Percentiles rank a stretch among this genome's conserved stretches.
Evolutionary conservation across 2,113 vertebrate species (phyloP).

Genomic region (Pavo muticus): DNA sequence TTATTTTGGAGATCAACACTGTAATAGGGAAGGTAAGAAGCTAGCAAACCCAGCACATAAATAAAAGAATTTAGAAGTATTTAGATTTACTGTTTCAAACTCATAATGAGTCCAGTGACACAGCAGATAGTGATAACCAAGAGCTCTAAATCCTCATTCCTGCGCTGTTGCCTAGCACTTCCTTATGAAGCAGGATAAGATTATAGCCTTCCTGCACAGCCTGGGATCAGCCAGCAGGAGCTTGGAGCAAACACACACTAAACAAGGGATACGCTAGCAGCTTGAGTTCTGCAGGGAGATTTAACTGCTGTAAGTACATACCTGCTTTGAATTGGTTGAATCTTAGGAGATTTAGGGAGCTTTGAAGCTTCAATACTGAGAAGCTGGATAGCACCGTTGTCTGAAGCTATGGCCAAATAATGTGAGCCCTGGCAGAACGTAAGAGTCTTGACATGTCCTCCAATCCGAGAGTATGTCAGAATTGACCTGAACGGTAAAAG

Average conservation of each 20-base stretch:
- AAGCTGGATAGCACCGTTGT: conserved; percentile 94
- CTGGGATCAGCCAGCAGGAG: neutral
- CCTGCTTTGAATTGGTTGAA: conserved; percentile 95
- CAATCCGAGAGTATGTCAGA: conserved; percentile 92
- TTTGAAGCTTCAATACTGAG: conserved; percentile 93
- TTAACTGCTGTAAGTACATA: conserved; percentile 45
- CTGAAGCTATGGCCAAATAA: conserved; percentile 93
- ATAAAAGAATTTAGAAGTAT: neutral
- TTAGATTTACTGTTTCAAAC: neutral
- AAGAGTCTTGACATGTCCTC: conserved; percentile 92
- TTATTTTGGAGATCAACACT: neutral
- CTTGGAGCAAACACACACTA: neutral
- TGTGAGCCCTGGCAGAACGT: conserved; percentile 98
- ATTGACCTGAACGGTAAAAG: conserved; percentile 83
- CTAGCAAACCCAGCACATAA: neutral
- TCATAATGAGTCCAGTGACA: neutral
- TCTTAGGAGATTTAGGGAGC: conserved; percentile 95
- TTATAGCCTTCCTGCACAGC: neutral
- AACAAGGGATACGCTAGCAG: neutral
- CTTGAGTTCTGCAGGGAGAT: neutral
- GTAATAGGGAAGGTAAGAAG: neutral
- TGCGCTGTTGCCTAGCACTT: neutral
- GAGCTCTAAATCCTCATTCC: neutral
- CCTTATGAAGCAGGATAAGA: neutral
- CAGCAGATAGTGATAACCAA: neutral